These are phyloP conservation scores for Ceratotherium simum DNA, from an alignment of 2,113 vertebrate species.

Conservation along the genomic window DNA sequence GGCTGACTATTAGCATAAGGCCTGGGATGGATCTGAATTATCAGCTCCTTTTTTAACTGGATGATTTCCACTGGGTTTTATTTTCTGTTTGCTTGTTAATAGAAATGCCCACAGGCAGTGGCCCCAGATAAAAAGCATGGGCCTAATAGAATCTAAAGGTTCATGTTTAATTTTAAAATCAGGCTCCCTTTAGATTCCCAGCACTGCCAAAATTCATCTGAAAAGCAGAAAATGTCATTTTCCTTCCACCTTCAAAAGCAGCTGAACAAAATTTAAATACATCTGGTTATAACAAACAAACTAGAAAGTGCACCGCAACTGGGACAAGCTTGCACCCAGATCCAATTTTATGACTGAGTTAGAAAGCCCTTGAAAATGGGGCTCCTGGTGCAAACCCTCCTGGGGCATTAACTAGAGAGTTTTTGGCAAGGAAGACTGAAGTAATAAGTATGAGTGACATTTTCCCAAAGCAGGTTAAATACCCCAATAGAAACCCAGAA, in stretches of 20 bases:
- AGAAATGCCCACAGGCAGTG: slow-evolving; percentile 79
- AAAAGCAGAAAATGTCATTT: slow-evolving; percentile 82
- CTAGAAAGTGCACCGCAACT: slow-evolving; percentile 81
- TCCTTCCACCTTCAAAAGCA: slow-evolving; percentile 79
- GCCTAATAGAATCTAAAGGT: slow-evolving; percentile 79
- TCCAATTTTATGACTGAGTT: slow-evolving; percentile 82
- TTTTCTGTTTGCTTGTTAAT: slow-evolving; percentile 82
- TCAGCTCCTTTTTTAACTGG: slow-evolving; percentile 65
- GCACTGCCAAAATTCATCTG: slow-evolving; percentile 81
- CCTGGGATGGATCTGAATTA: slow-evolving; percentile 68
- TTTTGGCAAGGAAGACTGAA: slow-evolving; percentile 71
- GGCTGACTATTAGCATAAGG: slow-evolving; percentile 69
- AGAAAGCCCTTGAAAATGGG: slow-evolving; percentile 82
- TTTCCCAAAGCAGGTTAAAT: slow-evolving; percentile 80
- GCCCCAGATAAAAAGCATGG: slow-evolving; percentile 73
- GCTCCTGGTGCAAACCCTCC: slow-evolving; percentile 63
- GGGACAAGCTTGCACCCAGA: slow-evolving; percentile 79
- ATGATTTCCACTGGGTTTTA: slow-evolving; percentile 82
- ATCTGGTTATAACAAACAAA: slow-evolving; percentile 83
- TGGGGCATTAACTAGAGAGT: slow-evolving; percentile 65
- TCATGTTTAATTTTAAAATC: slow-evolving; percentile 84
- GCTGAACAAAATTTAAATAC: slow-evolving; percentile 84
- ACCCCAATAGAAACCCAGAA: slow-evolving; percentile 54
- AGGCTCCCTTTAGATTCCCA: slow-evolving; percentile 77
- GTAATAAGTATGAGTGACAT: slow-evolving; percentile 77